phyloP scores from a whole-genome alignment of 2,888 invertebrate species.

The Tanaodytes sp. region DNA sequence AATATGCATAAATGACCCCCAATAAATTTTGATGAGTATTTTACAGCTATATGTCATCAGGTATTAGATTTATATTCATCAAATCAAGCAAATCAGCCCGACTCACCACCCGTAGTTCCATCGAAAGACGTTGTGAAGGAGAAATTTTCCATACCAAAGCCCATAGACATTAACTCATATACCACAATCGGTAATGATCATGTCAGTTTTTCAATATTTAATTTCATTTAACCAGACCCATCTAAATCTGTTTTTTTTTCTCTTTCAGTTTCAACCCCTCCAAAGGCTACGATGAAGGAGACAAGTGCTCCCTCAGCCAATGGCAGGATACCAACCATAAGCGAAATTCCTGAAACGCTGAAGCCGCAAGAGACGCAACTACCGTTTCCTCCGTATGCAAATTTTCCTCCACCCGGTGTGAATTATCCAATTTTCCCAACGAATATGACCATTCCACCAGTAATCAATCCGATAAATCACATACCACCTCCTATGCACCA shows the following conservation, averaged over 20 bases:
- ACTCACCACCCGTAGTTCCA: conserved; percentile 80
- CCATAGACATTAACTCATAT: conserved; percentile 63
- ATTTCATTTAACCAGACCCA: background rate
- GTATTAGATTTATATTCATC: conserved; percentile 92
- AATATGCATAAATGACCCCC: too few relatives aligned
- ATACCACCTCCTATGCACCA: conserved; percentile 54
- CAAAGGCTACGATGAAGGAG: conserved; percentile 65
- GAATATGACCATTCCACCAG: conserved; percentile 68
- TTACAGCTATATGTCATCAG: conserved; percentile 93
- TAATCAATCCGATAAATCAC: conserved; percentile 68
- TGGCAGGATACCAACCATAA: conserved; percentile 62
- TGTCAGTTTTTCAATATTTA: background rate
- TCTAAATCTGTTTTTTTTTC: background rate
- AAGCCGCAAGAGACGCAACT: conserved; percentile 64
- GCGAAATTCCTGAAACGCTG: conserved; percentile 54
- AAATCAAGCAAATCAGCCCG: conserved; percentile 76
- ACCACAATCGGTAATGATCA: conserved; percentile 66
- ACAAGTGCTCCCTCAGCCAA: conserved; percentile 61
- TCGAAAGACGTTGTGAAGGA: conserved; percentile 67
- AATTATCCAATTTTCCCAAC: conserved; percentile 68
- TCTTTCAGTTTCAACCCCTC: conserved; percentile 58
- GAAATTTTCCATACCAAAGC: conserved; percentile 59
- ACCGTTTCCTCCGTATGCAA: conserved; percentile 65
- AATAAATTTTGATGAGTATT: too few relatives aligned
- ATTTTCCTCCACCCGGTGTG: conserved; percentile 59